Conservation (phyloP, 2,888 invertebrate species). For the Nezara viridula region DNA sequence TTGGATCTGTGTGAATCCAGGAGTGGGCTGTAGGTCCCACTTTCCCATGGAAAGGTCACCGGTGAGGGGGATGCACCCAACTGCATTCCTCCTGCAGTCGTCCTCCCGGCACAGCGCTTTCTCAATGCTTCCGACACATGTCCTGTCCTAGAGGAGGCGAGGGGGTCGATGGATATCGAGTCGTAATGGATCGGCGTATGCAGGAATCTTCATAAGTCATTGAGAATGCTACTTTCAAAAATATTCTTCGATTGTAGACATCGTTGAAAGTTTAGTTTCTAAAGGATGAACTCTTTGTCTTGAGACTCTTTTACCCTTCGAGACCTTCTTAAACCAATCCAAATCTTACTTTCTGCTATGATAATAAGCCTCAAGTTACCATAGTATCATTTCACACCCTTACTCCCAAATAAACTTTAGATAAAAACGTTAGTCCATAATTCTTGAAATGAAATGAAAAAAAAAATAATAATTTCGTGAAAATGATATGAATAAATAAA, state of each 20-base stretch:
- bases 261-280: neutral
- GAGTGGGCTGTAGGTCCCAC: constrained; percentile 40
- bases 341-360: too few species aligned
- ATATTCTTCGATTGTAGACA: neutral
- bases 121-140: constrained; percentile 35
- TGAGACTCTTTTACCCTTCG: too few species aligned
- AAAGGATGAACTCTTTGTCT: too few species aligned
- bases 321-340: too few species aligned
- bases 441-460: too few species aligned
- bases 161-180: neutral
- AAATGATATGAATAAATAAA: too few species aligned
- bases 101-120: neutral
- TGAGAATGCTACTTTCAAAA: neutral
- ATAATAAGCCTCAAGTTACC: too few species aligned
- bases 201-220: neutral
- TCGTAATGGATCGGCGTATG: neutral
- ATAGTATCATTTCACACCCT: too few species aligned
- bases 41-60: constrained; percentile 48
- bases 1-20: constrained; percentile 31
- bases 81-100: constrained; percentile 31
- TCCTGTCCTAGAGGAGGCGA: neutral
- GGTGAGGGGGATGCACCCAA: constrained; percentile 45
- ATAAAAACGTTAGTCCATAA: too few species aligned
- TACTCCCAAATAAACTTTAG: too few species aligned
- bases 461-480: too few species aligned